These are phyloP conservation scores for Heterohyrax brucei DNA, from an alignment of 2,797 vertebrate species.

Conservation along the genomic window DNA sequence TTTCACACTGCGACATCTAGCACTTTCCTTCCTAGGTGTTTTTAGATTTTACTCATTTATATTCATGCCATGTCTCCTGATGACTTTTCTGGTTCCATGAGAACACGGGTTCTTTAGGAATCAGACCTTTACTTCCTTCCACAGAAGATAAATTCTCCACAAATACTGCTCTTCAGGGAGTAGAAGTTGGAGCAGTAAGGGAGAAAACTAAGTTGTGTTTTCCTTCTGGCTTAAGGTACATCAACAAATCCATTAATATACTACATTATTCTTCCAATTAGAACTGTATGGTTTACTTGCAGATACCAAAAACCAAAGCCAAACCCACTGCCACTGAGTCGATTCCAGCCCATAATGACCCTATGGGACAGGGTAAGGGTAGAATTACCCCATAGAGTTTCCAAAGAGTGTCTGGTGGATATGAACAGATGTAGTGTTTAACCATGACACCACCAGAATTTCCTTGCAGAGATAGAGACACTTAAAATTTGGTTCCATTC, in stretches of 20 bases:
- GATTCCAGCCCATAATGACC: too few relatives aligned
- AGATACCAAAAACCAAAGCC: background rate
- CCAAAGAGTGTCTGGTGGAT: too few relatives aligned
- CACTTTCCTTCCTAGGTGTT: background rate
- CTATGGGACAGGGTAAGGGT: too few relatives aligned
- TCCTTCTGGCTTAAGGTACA: slow-evolving; percentile 42
- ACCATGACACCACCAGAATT: background rate
- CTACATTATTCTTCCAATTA: slow-evolving; percentile 20
- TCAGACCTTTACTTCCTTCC: background rate
- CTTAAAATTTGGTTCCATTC: slow-evolving; percentile 45
- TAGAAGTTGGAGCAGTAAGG: background rate
- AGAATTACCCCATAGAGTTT: too few relatives aligned
- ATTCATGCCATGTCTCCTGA: background rate
- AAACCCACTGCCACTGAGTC: too few relatives aligned
- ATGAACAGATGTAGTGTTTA: too few relatives aligned
- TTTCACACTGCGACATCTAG: background rate
- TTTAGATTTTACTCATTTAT: background rate
- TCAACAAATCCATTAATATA: background rate
- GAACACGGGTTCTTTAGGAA: background rate
- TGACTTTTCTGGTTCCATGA: background rate
- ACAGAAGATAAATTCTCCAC: background rate
- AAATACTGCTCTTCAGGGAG: background rate
- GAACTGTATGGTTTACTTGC: background rate
- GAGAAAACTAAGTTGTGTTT: slow-evolving; percentile 30
- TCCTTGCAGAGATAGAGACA: slow-evolving; percentile 18